Evolutionary conservation across 2,113 vertebrate genomes (phyloP), one percentile per base, ranked within the genome.

Genomic region (Xiphias gladius): DNA sequence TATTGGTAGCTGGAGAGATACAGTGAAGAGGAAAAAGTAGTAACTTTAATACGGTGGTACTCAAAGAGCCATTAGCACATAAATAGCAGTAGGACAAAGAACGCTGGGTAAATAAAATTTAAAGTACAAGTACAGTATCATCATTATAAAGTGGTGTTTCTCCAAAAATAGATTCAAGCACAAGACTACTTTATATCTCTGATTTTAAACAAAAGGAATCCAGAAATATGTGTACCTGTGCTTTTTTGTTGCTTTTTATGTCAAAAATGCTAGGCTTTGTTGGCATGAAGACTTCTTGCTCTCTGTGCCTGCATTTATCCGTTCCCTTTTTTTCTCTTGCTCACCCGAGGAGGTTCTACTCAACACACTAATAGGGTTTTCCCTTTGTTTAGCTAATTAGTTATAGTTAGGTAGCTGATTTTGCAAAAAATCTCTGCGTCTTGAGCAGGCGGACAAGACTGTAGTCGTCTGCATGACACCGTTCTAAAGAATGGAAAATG

Each of bases 11-110:
- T 61, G 50, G 26, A 58, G 66, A 46, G 73, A 84, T 20, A 63
- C 28, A 46, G 39, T 13, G 37, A 84, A 35, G 46, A 72, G n/a
- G 52, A 58, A 65, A 61, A 75, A 65, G 54, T 4, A 17, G 39
- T 17, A 48, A 35, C 82, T 82, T 84, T 20, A 70, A 85, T 35
- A 59, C 68, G 82, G 64, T 66, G 39, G n/a, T 19, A 24, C 63
- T 82, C 20, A 64, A 64, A 55, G 68, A 50, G 4, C 37, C 55
- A 28, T 80, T 77, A 79, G 68, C 63, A 82, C 37, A 46, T 59
- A 75, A 55, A 76, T 68, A 73, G 69, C 65, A 71, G 52, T 69
- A 26, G 58, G 67, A 67, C 54, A 76, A 59, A 76, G 52, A 76
- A 58, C 67, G 37, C 12, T 0, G 12, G 9, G 30, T n/a, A 57